These are phyloP conservation scores for Dexiosoma caninum DNA, from an alignment of 2,888 invertebrate genomes.

Conservation along the genomic window DNA sequence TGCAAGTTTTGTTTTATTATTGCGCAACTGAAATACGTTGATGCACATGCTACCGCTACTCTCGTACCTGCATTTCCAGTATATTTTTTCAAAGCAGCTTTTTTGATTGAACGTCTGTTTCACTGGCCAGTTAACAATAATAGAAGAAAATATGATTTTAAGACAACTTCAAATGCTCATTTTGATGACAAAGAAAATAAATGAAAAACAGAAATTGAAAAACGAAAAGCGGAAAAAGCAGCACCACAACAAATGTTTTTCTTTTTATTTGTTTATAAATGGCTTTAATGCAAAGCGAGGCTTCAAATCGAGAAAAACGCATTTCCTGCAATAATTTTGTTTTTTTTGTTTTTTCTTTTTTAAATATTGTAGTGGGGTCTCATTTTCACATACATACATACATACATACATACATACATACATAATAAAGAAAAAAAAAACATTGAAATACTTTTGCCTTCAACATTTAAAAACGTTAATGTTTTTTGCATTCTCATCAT, in stretches of 20 bases:
- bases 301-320: constrained; percentile 13
- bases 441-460: background rate
- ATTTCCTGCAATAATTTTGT: constrained; percentile 31
- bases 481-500: no score
- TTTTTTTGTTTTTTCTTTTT: constrained; percentile 8
- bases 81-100: constrained; percentile 44
- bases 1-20: constrained; percentile 3
- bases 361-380: background rate
- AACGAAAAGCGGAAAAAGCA: background rate
- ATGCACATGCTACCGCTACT: background rate
- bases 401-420: no score
- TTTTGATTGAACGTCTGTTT: background rate
- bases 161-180: background rate
- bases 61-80: constrained; percentile 11
- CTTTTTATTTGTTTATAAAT: constrained; percentile 6
- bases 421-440: background rate
- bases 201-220: background rate
- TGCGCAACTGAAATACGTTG: constrained; percentile 22
- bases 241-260: background rate
- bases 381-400: no score
- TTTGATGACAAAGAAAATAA: background rate
- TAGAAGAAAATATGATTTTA: background rate
- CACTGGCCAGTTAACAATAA: background rate
- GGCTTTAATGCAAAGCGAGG: background rate
- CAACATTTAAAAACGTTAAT: background rate